Conservation (phyloP, 2,113 vertebrate genomes). For the Scomber scombrus region DNA sequence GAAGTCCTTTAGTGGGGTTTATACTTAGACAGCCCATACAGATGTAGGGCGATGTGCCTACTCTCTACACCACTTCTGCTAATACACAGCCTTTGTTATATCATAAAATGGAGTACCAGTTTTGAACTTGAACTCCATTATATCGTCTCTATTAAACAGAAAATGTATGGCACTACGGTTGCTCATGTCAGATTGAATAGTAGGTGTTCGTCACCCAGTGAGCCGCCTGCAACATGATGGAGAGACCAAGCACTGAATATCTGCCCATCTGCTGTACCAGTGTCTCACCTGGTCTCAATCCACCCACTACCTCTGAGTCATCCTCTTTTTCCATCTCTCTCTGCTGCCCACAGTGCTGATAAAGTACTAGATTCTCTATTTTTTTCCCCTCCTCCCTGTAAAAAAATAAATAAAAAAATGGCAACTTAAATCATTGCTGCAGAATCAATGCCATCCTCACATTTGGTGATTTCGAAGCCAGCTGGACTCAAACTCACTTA, state of each 20-base stretch:
- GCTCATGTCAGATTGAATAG: conserved; percentile 35
- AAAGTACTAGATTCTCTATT: conserved; percentile 50
- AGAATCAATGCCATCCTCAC: conserved; percentile 63
- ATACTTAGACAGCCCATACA: too few relatives aligned
- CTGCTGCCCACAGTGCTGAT: conserved; percentile 73
- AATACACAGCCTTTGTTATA: conserved; percentile 21
- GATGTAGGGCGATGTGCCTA: background rate
- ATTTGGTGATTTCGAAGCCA: conserved; percentile 63
- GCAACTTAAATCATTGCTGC: conserved; percentile 53
- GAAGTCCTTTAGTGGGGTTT: background rate
- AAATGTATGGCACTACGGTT: conserved; percentile 8
- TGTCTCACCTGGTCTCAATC: conserved; percentile 77
- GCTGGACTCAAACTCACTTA: conserved; percentile 47
- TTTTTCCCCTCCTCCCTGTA: background rate
- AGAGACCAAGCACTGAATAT: conserved; percentile 55
- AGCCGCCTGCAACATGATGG: conserved; percentile 56
- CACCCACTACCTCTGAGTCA: conserved; percentile 78
- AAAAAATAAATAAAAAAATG: background rate
- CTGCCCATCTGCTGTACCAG: conserved; percentile 72
- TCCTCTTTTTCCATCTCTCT: conserved; percentile 65
- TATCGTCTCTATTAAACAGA: conserved; percentile 8
- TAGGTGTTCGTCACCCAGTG: conserved; percentile 47
- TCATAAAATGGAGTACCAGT: background rate
- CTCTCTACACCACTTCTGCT: conserved; percentile 12
- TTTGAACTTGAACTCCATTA: conserved; percentile 26